Percentiles rank a stretch among this genome's conserved stretches.
Conservation (phyloP, 2,113 vertebrate species). For the Sapajus apella region DNA sequence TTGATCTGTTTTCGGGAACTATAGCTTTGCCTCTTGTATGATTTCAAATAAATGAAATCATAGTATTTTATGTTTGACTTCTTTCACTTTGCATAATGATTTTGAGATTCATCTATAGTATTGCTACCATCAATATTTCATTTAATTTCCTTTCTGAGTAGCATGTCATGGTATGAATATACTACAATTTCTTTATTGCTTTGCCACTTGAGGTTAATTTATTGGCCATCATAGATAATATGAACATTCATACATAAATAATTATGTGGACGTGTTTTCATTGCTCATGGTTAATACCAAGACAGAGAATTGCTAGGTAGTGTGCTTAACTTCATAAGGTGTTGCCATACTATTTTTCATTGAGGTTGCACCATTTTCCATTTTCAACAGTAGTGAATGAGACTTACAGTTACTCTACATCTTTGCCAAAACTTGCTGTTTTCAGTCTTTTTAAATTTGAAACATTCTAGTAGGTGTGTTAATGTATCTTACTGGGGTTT, state of each 20-base stretch:
- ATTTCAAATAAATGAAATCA: not conserved
- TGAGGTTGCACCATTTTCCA: not conserved
- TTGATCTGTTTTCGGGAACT: not conserved
- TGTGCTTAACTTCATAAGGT: not conserved
- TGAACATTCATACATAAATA: not conserved
- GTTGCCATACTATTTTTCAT: not conserved
- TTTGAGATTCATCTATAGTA: not conserved
- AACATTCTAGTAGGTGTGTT: not conserved
- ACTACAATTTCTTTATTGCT: not conserved
- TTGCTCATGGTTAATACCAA: not conserved
- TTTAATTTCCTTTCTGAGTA: not conserved
- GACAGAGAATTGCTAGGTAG: not conserved
- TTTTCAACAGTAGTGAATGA: not conserved
- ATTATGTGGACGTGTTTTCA: not conserved
- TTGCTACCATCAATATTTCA: not conserved
- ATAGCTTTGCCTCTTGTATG: not conserved
- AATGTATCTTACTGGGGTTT: not conserved
- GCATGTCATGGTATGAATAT: not conserved
- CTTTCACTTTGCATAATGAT: not conserved
- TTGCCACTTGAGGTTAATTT: not conserved
- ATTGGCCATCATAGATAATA: not conserved
- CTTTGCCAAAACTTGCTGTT: not conserved
- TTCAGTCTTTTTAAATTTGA: not conserved
- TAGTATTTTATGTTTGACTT: not conserved
- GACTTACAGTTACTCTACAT: not conserved